Base-by-base conservation (phyloP, 92 coral and sea anemone genomes). In the Hydrozoanthus gracilis region DNA sequence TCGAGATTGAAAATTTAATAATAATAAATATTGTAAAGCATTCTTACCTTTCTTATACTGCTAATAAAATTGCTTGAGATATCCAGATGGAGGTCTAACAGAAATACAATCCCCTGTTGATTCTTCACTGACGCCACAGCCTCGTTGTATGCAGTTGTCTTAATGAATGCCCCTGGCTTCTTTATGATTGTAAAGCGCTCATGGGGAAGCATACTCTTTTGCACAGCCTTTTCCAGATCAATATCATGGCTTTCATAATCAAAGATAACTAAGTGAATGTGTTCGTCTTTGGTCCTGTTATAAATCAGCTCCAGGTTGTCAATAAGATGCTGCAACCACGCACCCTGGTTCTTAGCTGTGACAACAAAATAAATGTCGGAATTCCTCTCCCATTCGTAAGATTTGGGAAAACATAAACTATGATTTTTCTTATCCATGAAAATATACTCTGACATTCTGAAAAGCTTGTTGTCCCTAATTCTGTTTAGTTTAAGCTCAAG, bases 191-290 rank as follows among this genome's bases (percentile, higher is more conserved):
- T 18, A 44, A 52, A 76, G 15, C 86, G 78, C 7, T 78, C 61
- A 68, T 84, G 66, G 61, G 87, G 85, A 44, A 93, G 67, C 20
- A 83, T 78, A 46, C 96, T 82, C 51, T 65, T 58, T 56, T 44
- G 51, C 11, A 93, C 73, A 16, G 90, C 96, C 55, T 58, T 88
- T 61, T 67, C 83, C 83, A 93, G 48, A 51, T 93, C 89, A 12
- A 89, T 86, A 52, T 93, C 91, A 0, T 71, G 68, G 48, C 92
- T 93, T 44, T 91, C 83, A 74, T 93, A 93, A 69, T 93, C 96
- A 88, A 91, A 93, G 8, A 93, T 70, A 6, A 91, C 88, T 6
- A 84, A 72, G 62, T 87, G 85, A 7, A 93, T 20, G 50, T 87
- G 84, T 11, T 73, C 82, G 51, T 93, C 96, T 65, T 77, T 73